These are phyloP conservation scores for Ursus arctos DNA, from an alignment of 2,113 vertebrate genomes.

Conservation along the genomic window DNA sequence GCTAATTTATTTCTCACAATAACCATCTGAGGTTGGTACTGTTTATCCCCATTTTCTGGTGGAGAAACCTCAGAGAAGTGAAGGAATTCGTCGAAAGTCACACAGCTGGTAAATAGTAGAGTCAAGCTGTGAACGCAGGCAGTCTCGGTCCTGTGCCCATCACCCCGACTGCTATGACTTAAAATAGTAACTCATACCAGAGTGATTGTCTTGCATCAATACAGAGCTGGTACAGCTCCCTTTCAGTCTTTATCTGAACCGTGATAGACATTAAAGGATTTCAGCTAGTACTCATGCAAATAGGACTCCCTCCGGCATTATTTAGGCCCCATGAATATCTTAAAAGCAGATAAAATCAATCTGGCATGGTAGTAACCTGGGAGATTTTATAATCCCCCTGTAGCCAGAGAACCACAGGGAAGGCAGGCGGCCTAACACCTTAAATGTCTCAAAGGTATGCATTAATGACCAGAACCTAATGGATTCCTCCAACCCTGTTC, in stretches of 20 bases:
- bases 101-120: neutral
- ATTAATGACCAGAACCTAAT: neutral
- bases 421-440: neutral
- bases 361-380: neutral
- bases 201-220: neutral
- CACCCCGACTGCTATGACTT: neutral
- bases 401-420: neutral
- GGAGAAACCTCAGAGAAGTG: neutral
- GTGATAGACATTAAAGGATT: neutral
- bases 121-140: neutral
- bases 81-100: neutral
- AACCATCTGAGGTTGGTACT: neutral
- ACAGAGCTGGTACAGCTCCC: neutral
- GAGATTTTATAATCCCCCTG: neutral
- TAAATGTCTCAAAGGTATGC: neutral
- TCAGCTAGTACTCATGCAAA: neutral
- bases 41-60: neutral
- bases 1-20: neutral
- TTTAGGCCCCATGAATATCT: neutral
- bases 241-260: neutral
- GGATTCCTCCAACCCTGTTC: neutral
- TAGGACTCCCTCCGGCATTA: neutral
- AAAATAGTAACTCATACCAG: neutral
- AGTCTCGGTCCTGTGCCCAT: neutral
- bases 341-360: neutral